Base-by-base conservation (phyloP, 2,888 invertebrate species). In the Apamea monoglypha region DNA sequence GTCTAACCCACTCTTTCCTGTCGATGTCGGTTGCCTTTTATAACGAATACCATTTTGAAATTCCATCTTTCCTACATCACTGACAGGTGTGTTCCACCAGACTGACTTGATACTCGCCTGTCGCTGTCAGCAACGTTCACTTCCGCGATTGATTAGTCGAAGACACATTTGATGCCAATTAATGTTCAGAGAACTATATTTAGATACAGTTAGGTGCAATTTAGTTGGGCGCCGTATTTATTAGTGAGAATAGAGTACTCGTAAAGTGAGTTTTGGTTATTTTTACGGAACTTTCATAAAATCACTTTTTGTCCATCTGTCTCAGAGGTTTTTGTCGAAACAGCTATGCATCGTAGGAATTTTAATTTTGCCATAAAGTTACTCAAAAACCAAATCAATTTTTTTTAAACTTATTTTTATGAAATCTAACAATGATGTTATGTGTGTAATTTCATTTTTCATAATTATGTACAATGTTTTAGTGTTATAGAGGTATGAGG, bases 91-190 rank as follows among this genome's bases (percentile, higher is more conserved):
- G 3, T 6, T 64, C 18, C 10, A 29, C 18, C 64, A 77, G 77
- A 76, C 56, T 73, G 81, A 83, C 81, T 80, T 71, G 44, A 71
- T 40, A 40, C 67, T n/a, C 32, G 16, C 63, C 47, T 50, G 14
- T 63, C 40, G 59, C 75, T 70, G 50, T 61, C 59, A 29, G 74
- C 61, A 44, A 61, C 53, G n/a, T 68, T 47, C 29, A 12, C 82
- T 67, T 77, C 76, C 61, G 56, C 74, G 78, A 83, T 81, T 88
- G 85, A 90, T 87, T 85, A 87, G 76, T 47, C 63, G 78, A 81
- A 87, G 85, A 89, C 81, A 80, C 64, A 86, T 89, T 89, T 87
- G 10, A 12, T n/a, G 25, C 25, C 25, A 56, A 56, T 91, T 89
- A 91, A 90, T 88, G 78, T 82, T 84, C 21, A 69, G 56, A 73